Percentiles rank a stretch among this genome's conserved stretches.
Conservation (phyloP, 2,797 vertebrate genomes). For the Hydrocynus forskahlii region DNA sequence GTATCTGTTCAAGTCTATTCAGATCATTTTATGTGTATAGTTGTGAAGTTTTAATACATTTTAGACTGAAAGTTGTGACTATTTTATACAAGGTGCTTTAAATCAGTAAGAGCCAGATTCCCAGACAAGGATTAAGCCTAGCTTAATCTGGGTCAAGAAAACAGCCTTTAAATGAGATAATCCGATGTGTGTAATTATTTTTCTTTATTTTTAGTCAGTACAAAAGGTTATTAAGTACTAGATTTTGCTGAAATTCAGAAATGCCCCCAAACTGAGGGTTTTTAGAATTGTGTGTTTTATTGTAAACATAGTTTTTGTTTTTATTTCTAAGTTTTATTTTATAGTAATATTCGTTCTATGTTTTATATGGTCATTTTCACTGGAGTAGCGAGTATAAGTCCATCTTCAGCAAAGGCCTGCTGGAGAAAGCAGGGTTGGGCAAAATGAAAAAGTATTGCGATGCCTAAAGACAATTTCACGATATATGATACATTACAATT, state of each 20-base stretch:
- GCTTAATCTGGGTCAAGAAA: neutral
- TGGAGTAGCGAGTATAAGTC: too few species aligned
- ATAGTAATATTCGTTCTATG: neutral
- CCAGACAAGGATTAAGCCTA: neutral
- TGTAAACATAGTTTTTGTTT: neutral
- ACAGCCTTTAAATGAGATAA: neutral
- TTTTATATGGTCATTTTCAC: slow-evolving; percentile 1
- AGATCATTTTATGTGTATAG: slow-evolving; percentile 31
- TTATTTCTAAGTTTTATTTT: neutral
- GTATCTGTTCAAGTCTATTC: slow-evolving; percentile 14
- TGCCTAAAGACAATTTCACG: too few species aligned
- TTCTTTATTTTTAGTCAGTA: neutral
- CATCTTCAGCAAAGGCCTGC: neutral
- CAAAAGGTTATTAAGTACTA: neutral
- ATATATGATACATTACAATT: too few species aligned
- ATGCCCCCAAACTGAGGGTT: neutral
- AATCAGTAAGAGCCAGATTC: neutral
- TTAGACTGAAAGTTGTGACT: neutral
- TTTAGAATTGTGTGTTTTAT: slow-evolving; percentile 25
- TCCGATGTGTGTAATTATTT: neutral
- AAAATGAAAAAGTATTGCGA: too few species aligned
- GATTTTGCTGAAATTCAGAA: neutral
- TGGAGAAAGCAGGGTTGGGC: neutral
- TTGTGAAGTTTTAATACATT: slow-evolving; percentile 32
- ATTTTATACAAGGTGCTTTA: slow-evolving; percentile 24